Evolutionary conservation across 2,888 invertebrate genomes (phyloP).

Genomic region (Amblyjoppa fuscipennis): DNA sequence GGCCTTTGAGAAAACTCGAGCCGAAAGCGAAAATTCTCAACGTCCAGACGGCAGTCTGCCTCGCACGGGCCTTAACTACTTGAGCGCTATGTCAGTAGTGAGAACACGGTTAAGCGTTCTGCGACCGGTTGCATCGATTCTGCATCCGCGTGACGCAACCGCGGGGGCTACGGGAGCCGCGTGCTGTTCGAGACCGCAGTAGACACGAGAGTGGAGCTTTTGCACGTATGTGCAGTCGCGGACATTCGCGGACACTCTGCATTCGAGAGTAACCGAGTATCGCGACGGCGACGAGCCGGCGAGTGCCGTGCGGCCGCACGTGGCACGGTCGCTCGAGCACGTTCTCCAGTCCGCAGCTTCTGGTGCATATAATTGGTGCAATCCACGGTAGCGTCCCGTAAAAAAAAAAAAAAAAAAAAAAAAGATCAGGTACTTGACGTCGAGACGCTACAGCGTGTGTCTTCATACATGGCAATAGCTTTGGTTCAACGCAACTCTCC

Average conservation of each 20-base stretch:
- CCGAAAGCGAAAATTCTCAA: not conserved
- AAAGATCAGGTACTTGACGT: no score
- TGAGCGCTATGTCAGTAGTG: not conserved
- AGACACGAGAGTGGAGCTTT: not conserved
- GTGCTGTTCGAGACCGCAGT: not conserved
- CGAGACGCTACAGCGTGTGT: no score
- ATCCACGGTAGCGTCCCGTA: not conserved
- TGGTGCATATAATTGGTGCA: not conserved
- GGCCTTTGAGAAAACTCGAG: slow-evolving; percentile 13
- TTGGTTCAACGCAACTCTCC: no score
- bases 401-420: no score
- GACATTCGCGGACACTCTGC: slow-evolving; percentile 4
- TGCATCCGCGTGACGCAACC: slow-evolving; percentile 59
- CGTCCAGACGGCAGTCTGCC: not conserved
- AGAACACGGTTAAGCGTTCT: slow-evolving; percentile 18
- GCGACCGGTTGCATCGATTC: slow-evolving; percentile 58
- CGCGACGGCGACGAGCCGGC: slow-evolving; percentile 1
- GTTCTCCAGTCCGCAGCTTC: not conserved
- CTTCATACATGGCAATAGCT: no score
- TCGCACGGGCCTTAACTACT: slow-evolving; percentile 15
- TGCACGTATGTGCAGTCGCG: not conserved
- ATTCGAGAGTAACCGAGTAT: slow-evolving; percentile 13
- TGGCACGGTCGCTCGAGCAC: not conserved
- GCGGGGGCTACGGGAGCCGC: slow-evolving; percentile 47
- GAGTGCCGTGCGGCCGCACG: not conserved